Base-by-base conservation (phyloP, 2,113 vertebrate species). In the Sorex fumeus region DNA sequence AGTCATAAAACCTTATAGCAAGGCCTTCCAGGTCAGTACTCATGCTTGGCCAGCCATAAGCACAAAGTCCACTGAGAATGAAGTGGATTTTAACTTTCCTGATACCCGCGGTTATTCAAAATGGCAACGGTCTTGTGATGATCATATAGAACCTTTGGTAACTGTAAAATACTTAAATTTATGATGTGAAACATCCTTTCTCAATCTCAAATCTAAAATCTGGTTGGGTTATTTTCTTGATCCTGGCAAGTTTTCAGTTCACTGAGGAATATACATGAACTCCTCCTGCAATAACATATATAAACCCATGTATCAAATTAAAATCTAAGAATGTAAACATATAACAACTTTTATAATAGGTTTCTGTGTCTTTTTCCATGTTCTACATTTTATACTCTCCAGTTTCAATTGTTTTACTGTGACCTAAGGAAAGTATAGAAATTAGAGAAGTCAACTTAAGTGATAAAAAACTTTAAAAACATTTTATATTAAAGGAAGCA, bases 341-440 rank as follows among this genome's bases (percentile, higher is more conserved):
- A 70, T 11, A 76, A 60, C 4, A 40, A 86, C 28, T 19, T 36
- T 64, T 62, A 43, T 23, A 69, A 77, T 74, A 92, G 80, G 23
- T 8, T 13, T 25, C 32, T 71, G 21, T 45, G 15, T 57, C 8
- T 80, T 79, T 82, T 13, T 78, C 25, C 15, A 23, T 45, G 74
- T 93, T 60, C 36, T 91, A 66, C 40, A 60, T 60, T 32, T 1
- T 12, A 36, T 19, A 60, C 11, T 57, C n/a, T 5, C 34, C 50
- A 30, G 71, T 72, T 84, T n/a, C 45, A 16, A 72, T 60, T 40
- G 79, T 80, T 92, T 95, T 45, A 45, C 8, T 60, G 19, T 13
- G 25, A 67, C 2, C 6, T 70, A 69, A 8, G 23, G 13, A 57
- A 69, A 30, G 25, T 16, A 57, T 0, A 66, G 15, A 16, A 78